Percentiles rank a stretch among this genome's conserved stretches.
Conservation (phyloP, 2,113 vertebrate species). For the Dinomys branickii region DNA sequence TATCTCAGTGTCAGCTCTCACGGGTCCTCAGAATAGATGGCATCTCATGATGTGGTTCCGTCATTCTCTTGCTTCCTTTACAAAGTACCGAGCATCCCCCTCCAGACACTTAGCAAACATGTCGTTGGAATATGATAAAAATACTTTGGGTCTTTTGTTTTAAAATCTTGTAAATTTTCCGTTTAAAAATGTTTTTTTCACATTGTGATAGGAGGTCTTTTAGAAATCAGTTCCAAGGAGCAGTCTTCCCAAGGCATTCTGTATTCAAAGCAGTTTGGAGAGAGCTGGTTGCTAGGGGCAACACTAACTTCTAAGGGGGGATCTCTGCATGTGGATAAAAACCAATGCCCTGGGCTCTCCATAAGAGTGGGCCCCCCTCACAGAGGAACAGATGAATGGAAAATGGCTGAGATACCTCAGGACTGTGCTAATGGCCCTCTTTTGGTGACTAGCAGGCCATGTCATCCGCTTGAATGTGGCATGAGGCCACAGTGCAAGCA, state of each 20-base stretch:
- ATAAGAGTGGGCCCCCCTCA: constrained; percentile 42
- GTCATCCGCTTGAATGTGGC: not conserved
- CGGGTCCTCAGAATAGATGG: not conserved
- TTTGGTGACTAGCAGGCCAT: not conserved
- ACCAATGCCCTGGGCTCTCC: constrained; percentile 56
- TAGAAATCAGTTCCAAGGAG: constrained; percentile 71
- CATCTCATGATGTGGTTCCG: not conserved
- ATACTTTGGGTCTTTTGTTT: constrained; percentile 77
- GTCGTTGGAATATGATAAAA: constrained; percentile 57
- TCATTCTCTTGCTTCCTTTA: constrained; percentile 26
- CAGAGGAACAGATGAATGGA: not conserved
- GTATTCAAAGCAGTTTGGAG: constrained; percentile 78
- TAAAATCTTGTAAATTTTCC: constrained; percentile 79
- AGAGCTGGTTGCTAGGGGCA: constrained; percentile 81
- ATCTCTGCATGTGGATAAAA: constrained; percentile 67
- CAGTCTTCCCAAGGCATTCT: constrained; percentile 66
- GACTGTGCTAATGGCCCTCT: not conserved
- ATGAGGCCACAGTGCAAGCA: not conserved
- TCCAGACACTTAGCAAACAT: constrained; percentile 61
- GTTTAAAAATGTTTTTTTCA: constrained; percentile 79
- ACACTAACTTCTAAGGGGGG: constrained; percentile 77
- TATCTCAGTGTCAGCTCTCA: not conserved
- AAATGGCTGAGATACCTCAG: not conserved
- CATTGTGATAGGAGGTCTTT: constrained; percentile 67
- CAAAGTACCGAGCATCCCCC: constrained; percentile 35